These are phyloP conservation scores for Phorcus lineatus DNA, from an alignment of 2,888 invertebrate genomes.

Conservation along the genomic window DNA sequence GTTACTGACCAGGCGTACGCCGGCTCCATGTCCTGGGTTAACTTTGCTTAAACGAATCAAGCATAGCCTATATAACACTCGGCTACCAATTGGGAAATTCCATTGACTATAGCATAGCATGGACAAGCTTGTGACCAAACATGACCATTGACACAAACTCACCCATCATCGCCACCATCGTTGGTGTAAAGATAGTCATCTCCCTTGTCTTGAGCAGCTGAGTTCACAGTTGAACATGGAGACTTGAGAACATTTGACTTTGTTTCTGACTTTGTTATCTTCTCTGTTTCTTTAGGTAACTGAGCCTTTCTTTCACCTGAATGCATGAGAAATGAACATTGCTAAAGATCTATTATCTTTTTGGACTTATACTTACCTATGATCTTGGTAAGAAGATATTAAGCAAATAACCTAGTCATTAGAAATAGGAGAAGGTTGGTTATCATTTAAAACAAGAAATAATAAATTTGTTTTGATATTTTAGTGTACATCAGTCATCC, in stretches of 20 bases:
- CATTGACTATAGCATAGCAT: no score
- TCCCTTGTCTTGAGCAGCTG: not conserved
- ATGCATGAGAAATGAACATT: not conserved
- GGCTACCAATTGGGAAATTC: no score
- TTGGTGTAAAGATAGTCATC: constrained; percentile 49
- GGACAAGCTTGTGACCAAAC: no score
- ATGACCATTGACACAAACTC: not conserved
- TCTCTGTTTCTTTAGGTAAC: not conserved
- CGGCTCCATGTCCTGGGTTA: no score
- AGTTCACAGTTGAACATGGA: not conserved
- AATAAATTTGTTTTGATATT: not conserved
- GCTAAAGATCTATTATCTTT: no score
- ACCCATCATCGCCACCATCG: constrained; percentile 53
- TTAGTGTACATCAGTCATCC: not conserved
- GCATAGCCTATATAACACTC: no score
- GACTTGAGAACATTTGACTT: no score
- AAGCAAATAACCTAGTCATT: not conserved
- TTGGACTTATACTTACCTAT: no score
- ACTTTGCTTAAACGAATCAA: no score
- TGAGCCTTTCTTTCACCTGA: not conserved
- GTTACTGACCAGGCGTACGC: no score
- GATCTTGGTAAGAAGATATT: not conserved
- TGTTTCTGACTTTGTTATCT: no score
- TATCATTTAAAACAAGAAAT: not conserved
- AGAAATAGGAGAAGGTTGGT: no score